Base-by-base conservation (phyloP, 2,797 vertebrate genomes). In the Pseudotriccus pelzelni region DNA sequence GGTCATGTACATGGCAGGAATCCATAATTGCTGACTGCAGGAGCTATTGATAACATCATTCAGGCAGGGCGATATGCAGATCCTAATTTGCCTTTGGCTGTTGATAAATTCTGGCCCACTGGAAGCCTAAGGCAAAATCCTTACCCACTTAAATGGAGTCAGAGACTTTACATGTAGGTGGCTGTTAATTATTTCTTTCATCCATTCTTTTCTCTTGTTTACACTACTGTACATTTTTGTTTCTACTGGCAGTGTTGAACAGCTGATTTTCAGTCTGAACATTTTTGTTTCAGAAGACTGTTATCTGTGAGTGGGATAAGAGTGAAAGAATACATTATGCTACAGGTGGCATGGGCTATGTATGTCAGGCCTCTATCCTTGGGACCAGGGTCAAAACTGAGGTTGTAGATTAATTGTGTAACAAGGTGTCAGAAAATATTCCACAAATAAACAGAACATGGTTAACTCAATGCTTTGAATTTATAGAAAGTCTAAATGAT, bases 401-500 rank as follows among this genome's bases (percentile, higher is more conserved):
- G 96, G 89, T 93, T 96, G 94, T 96, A 97, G 97, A 97, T 97
- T 98, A 98, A 98, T 97, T 98, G 94, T 97, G 97, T 97, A 98
- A 98, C 97, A 98, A 98, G 96, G 98, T 98, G 97, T 98, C 98
- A 98, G 97, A 98, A 98, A 98, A 98, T 97, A 98, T 98, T 98
- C 97, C 96, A 97, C 92, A 98, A 98, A 98, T 98, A 98, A 98
- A 98, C 97, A 98, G 93, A 93, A 94, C 88, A 95, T 44, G 96
- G 78, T 86, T 95, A 98, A 98, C 95, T 98, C 95, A 97, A 97
- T 97, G 97, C 97, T 94, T 93, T 97, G 96, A 96, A 96, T 97
- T 96, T 97, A 97, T 78, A 97, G 96, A 97, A 97, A 97, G 91
- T 97, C 97, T 98, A 98, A 98, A 98, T 98, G 96, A 97, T 96